These are phyloP conservation scores for Fulica atra DNA, from an alignment of 2,113 vertebrate species.

Conservation along the genomic window DNA sequence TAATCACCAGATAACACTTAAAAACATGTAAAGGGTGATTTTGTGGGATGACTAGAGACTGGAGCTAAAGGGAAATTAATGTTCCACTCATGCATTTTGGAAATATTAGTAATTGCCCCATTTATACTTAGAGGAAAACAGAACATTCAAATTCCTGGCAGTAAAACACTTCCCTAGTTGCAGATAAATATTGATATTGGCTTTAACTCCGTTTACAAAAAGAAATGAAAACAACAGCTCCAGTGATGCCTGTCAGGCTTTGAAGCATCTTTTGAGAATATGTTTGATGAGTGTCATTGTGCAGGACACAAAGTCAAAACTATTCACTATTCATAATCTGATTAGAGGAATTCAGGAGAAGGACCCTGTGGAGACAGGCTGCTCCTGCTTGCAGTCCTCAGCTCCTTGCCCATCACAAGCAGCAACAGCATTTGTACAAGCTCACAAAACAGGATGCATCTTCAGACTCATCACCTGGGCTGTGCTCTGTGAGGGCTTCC, in stretches of 20 bases:
- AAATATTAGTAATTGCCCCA: slow-evolving; percentile 60
- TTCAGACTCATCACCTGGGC: background rate
- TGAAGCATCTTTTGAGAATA: slow-evolving; percentile 25
- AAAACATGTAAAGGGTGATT: background rate
- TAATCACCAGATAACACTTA: background rate
- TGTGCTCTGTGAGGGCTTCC: rapidly evolving
- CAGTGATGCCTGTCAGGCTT: slow-evolving; percentile 22
- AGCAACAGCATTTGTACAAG: background rate
- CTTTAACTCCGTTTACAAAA: slow-evolving; percentile 61
- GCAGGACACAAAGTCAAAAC: background rate
- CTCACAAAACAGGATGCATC: background rate
- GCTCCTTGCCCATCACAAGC: background rate
- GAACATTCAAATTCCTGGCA: slow-evolving; percentile 61
- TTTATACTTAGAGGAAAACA: slow-evolving; percentile 61
- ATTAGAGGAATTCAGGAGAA: background rate
- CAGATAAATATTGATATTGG: slow-evolving; percentile 74
- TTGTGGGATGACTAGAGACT: background rate
- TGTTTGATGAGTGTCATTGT: background rate
- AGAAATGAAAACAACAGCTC: slow-evolving; percentile 44
- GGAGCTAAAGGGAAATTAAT: slow-evolving; percentile 30
- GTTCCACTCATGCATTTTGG: slow-evolving; percentile 65
- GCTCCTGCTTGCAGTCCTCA: background rate
- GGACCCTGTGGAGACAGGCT: background rate
- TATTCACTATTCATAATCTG: background rate
- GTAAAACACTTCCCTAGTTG: slow-evolving; percentile 45